Base-by-base conservation (phyloP, 2,797 vertebrate genomes). In the Darevskia nairensis region DNA sequence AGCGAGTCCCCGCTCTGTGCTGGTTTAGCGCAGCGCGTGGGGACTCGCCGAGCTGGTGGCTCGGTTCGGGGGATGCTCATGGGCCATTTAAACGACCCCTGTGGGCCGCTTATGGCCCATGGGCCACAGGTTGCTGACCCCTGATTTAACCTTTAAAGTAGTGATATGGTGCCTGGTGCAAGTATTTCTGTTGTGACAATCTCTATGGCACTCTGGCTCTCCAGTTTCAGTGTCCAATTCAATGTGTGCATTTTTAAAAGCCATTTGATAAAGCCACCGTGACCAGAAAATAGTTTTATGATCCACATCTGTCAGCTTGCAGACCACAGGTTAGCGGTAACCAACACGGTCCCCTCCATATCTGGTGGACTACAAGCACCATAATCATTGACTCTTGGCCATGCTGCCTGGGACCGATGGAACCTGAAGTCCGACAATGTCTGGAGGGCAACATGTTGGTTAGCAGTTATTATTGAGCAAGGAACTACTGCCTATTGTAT, bases 1-100 rank as follows among this genome's bases (percentile, higher is more conserved):
- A 55, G 3, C 1, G 3, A 55, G 50, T 55, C 50, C 50, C 50
- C 1, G 3, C 50, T 50, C 13, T 4, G 11, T 4, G 50, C 50
- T 3, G 11, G 50, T 50, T 50, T 50, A 50, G 50, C 50, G 1
- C 50, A 50, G 3, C 10, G 3, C 2, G 11, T 0, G 3, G 11
- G 46, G 46, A 50, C 11, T 50, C 11, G 11, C 46, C 2, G 3
- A 55, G 50, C 0, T 1, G 3, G 13, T 0, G 1, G 13, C 50
- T 13, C 3, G 3, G 46, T 50, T 50, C 2, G 46, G 46, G 50
- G 50, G 50, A 0, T 1, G 11, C 1, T 55, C 50, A 1, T 15
- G 0, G 3, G 50, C 50, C 13, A 15, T 15, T 55, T 55, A 55
- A 55, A 55, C 0, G 50, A 55, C 50, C 50, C 50, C 50, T 1